phyloP scores from a whole-genome alignment of 1,140 invertebrate genomes.

The Agraylea sexmaculata region DNA sequence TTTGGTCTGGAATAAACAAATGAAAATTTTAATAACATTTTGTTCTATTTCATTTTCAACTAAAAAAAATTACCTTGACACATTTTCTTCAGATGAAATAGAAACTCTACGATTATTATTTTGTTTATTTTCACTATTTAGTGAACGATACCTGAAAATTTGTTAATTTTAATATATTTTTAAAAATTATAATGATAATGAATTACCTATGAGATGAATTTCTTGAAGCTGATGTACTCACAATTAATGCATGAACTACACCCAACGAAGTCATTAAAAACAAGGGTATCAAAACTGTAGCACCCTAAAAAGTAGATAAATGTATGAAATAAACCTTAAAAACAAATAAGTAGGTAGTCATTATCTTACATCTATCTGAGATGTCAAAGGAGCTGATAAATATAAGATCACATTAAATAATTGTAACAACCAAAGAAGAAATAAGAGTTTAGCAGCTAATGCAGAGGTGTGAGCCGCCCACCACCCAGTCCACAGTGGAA shows the following conservation, averaged over 20 bases:
- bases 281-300: conserved; percentile 55
- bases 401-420: conserved; percentile 46
- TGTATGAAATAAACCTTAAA: background rate
- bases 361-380: conserved; percentile 22
- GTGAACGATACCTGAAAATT: background rate
- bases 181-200: background rate
- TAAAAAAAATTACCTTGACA: conserved; percentile 12
- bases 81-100: conserved; percentile 7
- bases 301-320: conserved; percentile 13
- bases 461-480: conserved; percentile 79
- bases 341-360: conserved; percentile 5
- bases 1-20: too few relatives aligned
- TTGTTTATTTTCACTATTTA: background rate
- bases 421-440: conserved; percentile 68
- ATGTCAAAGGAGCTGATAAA: conserved; percentile 27
- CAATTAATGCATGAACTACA: conserved; percentile 84
- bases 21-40: too few relatives aligned
- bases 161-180: conserved; percentile 1
- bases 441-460: conserved; percentile 56
- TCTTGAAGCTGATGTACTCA: conserved; percentile 51
- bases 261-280: conserved; percentile 70
- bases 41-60: too few relatives aligned
- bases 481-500: conserved; percentile 75
- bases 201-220: conserved; percentile 31
- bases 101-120: conserved; percentile 5